A percentile compares a stretch with the other conserved stretches of the same genome.
These are phyloP conservation scores for Poecile montanus DNA, from an alignment of 2,797 vertebrate species.

Conservation along the genomic window DNA sequence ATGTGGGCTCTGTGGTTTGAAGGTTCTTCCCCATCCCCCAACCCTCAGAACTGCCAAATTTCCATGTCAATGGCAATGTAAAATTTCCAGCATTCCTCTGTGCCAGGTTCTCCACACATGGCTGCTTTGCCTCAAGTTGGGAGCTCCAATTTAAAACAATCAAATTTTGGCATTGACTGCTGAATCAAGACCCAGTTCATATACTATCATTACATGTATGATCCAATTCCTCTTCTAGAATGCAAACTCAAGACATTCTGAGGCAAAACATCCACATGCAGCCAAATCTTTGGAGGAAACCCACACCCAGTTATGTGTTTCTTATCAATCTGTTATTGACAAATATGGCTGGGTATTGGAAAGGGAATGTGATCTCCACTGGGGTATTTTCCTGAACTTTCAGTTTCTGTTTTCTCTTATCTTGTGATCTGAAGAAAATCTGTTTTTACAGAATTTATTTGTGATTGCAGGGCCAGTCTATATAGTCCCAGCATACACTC, in stretches of 20 bases:
- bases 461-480: background rate
- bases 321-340: background rate
- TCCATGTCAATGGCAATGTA: accelerated
- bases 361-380: background rate
- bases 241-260: background rate
- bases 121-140: background rate
- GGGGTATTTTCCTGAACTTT: background rate
- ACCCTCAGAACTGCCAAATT: background rate
- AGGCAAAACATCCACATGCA: background rate
- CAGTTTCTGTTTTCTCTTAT: background rate
- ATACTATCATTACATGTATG: background rate
- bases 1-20: accelerated
- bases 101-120: accelerated
- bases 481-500: background rate
- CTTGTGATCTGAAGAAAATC: background rate
- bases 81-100: background rate
- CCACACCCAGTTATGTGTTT: background rate
- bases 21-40: background rate
- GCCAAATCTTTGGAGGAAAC: background rate
- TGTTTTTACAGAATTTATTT: background rate
- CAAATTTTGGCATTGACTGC: background rate
- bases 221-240: background rate
- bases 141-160: background rate
- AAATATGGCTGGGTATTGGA: background rate
- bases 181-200: background rate